Evolutionary conservation across 2,113 vertebrate species (phyloP).

Genomic region (Brachypodius melanocephalos): DNA sequence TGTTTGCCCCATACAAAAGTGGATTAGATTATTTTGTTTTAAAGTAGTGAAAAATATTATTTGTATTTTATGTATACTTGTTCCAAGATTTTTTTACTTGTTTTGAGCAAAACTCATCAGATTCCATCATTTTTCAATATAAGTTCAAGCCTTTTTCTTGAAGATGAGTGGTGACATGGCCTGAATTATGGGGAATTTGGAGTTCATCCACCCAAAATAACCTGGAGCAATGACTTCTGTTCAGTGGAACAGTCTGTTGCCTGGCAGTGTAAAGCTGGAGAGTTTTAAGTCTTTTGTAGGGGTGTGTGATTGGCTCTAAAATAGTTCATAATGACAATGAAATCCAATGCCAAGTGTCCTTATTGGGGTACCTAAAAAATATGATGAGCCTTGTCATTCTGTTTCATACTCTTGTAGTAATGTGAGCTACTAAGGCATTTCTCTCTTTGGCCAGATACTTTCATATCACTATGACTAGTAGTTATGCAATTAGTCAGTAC

Average conservation of each 20-base stretch:
- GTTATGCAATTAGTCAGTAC: neutral
- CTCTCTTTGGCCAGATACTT: neutral
- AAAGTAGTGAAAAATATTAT: neutral
- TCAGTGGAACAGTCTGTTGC: neutral
- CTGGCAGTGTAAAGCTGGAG: neutral
- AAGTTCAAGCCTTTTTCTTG: neutral
- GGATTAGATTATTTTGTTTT: neutral
- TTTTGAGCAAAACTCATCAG: neutral
- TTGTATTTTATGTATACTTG: neutral
- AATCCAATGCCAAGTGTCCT: neutral
- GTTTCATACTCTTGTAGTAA: neutral
- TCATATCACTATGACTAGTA: neutral
- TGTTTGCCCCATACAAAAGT: neutral
- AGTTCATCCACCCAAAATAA: neutral
- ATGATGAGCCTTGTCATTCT: neutral
- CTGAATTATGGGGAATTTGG: neutral
- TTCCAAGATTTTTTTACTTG: neutral
- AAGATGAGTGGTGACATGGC: neutral
- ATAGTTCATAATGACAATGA: neutral
- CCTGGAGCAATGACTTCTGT: neutral
- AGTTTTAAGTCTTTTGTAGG: neutral
- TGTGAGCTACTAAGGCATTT: neutral
- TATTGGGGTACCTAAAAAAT: neutral
- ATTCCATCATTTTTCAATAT: neutral
- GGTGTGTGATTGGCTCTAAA: neutral